Evolutionary conservation across 2,113 vertebrate genomes (phyloP), one percentile per base, ranked within the genome.

Genomic region (Rissa tridactyla): DNA sequence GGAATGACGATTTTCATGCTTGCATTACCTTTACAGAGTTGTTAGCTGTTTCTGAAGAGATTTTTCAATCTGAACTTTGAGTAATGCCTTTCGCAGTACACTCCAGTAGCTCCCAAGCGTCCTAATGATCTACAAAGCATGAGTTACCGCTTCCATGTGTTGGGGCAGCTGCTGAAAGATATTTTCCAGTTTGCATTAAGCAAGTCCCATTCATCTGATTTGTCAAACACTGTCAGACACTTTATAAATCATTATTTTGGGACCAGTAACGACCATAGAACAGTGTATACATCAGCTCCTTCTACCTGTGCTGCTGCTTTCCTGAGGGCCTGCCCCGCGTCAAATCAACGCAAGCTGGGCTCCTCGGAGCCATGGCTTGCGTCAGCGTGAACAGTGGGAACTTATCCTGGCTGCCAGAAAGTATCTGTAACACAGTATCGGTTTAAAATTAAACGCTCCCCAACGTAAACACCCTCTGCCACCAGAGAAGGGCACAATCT

Each of bases 341-440:
- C 46, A 29, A 17, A 49, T 66, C 58, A 4, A 1, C 4, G 11
- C 19, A 36, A 32, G 36, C 40, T 58, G 36, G 38, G 34, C 66
- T 72, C 3, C 75, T 6, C n/a, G 64, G 20, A 60, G 15, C 0
- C 1, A 3, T 0, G 5, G 34, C 54, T 62, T 16, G 2, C 1
- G 0, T 27, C 27, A 32, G 23, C 1, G 9, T 8, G 57, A 85
- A 9, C 52, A 20, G 30, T 2, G 12, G 29, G 72, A n/a, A 27
- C 51, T 22, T 6, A 36, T 25, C 52, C 61, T 27, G n/a, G 42
- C 55, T 87, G 36, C 54, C 87, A 70, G 36, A 0, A 22, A 55
- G 15, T 2, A 8, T 52, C 92, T 84, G 1, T n/a, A 47, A 13
- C n/a, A 10, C 21, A 18, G 23, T 3, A 8, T 0, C 18, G 22